phyloP scores from a whole-genome alignment of 2,888 invertebrate species.

The Caenorhabditis doughertyi region DNA sequence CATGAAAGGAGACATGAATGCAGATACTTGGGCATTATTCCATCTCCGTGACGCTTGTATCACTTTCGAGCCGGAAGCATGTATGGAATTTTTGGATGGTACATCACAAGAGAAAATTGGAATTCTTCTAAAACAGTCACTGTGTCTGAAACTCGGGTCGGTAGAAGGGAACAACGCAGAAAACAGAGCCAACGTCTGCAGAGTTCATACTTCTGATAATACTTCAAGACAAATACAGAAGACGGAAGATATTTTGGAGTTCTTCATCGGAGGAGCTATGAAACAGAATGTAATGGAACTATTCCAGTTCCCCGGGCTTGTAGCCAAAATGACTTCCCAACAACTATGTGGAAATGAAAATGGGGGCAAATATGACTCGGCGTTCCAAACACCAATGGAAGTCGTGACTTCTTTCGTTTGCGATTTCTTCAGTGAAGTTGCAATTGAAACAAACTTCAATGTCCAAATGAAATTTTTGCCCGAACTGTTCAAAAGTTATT shows the following conservation, averaged over 20 bases:
- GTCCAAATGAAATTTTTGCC: conserved; percentile 95
- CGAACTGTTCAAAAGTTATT: conserved; percentile 94
- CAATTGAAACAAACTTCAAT: conserved; percentile 88
- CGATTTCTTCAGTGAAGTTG: conserved; percentile 98
- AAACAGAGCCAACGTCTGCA: conserved; percentile 71
- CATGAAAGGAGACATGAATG: conserved; percentile 82
- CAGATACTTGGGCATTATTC: conserved; percentile 80
- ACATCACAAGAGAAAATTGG: conserved; percentile 60
- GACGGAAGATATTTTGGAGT: conserved; percentile 70
- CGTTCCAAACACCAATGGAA: conserved; percentile 41
- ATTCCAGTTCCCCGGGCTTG: conserved; percentile 80
- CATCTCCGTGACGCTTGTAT: conserved; percentile 76
- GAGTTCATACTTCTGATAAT: conserved; percentile 68
- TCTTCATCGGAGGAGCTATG: conserved; percentile 71
- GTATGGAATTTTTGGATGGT: conserved; percentile 58
- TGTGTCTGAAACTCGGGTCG: conserved; percentile 72
- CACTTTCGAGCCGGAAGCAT: conserved; percentile 68
- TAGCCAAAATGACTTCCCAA: conserved; percentile 71
- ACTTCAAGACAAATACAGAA: conserved; percentile 68
- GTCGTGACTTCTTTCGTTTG: conserved; percentile 93
- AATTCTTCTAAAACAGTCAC: conserved; percentile 72
- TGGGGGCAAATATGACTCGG: conserved; percentile 71
- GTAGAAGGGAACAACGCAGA: conserved; percentile 43
- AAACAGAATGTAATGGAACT: conserved; percentile 75
- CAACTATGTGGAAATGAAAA: conserved; percentile 64